Evolutionary conservation across 92 coral and sea anemone genomes (phyloP).

Genomic region (Isaurus tuberculatus): DNA sequence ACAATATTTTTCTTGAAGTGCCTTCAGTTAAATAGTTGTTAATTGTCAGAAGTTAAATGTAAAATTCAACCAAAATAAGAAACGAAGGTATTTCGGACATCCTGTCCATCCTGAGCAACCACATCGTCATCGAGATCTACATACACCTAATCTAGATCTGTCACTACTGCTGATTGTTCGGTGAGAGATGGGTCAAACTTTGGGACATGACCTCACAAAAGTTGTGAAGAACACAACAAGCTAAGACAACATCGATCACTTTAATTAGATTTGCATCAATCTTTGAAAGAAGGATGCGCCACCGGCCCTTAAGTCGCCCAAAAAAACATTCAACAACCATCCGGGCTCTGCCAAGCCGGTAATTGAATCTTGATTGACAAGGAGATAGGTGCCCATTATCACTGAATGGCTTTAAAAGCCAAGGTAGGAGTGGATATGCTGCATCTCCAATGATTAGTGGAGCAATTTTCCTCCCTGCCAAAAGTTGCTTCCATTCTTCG

Average conservation of each 20-base stretch:
- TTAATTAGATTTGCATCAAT: not conserved
- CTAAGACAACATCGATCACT: conserved; percentile 1
- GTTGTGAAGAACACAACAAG: conserved; percentile 8
- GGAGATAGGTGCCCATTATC: conserved; percentile 19
- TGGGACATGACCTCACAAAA: conserved; percentile 2
- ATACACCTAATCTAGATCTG: not conserved
- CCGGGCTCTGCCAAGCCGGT: conserved; percentile 10
- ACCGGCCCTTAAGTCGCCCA: conserved; percentile 14
- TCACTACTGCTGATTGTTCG: not conserved
- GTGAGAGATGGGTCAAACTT: conserved; percentile 2
- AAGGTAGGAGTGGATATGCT: conserved; percentile 15
- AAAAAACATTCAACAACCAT: conserved; percentile 16
- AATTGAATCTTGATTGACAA: conserved; percentile 5
- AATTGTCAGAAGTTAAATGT: conserved; percentile 16
- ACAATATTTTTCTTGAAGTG: not conserved
- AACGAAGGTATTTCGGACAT: not conserved
- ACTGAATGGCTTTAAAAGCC: conserved; percentile 14
- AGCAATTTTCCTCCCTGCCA: not conserved
- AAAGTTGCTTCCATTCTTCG: not conserved
- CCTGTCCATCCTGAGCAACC: not conserved
- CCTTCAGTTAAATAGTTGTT: conserved; percentile 1
- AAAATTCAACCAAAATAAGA: not conserved
- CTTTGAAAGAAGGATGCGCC: conserved; percentile 8
- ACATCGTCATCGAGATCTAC: not conserved
- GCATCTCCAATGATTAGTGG: conserved; percentile 14